Evolutionary conservation across 2,113 vertebrate species (phyloP), one percentile per base, ranked within the genome.

Genomic region (Peromyscus maniculatus): DNA sequence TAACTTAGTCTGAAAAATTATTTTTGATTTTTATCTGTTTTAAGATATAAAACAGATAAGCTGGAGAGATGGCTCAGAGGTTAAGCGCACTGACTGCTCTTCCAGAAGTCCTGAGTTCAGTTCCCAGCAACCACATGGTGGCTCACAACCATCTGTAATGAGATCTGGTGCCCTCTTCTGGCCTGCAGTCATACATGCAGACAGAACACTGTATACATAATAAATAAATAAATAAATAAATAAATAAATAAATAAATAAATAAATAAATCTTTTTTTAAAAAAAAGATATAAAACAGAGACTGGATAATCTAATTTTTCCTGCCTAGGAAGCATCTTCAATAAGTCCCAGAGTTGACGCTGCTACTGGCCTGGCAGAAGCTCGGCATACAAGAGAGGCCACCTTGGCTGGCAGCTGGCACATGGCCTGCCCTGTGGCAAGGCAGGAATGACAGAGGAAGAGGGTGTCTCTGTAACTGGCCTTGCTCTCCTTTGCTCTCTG

Each of bases 1-100:
- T 69, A 90, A 75, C 17, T 33, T 71, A 31, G 15, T 87, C n/a
- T 94, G 64, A 46, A 86, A 92, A 94, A 93, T 13, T 39, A 49
- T 67, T 69, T 69, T 62, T 22, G 62, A 31, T 87, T 91, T 43
- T 26, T 88, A 71, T 69, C 59, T 72, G 49, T 92, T 80, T 75
- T 21, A 95, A 86, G 67, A 89, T 69, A 66, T 62, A 49, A 82
- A 87, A 87, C 33, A 79, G 91, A 43, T 43, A 43, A 43, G 43
- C 43, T 43, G 43, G 43, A 43, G 43, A 43, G 43, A 43, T 43
- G 43, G 43, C 43, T 43, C 43, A 43, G 43, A 43, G 43, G 43
- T 43, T 43, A 43, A 43, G 43, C 4, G 3, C 43, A 43, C 43
- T 43, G 43, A 43, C 43, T 43, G 43, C 43, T 43, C 43, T 43